These are phyloP conservation scores for Lophura nycthemera DNA, from an alignment of 2,113 vertebrate genomes.

Conservation along the genomic window DNA sequence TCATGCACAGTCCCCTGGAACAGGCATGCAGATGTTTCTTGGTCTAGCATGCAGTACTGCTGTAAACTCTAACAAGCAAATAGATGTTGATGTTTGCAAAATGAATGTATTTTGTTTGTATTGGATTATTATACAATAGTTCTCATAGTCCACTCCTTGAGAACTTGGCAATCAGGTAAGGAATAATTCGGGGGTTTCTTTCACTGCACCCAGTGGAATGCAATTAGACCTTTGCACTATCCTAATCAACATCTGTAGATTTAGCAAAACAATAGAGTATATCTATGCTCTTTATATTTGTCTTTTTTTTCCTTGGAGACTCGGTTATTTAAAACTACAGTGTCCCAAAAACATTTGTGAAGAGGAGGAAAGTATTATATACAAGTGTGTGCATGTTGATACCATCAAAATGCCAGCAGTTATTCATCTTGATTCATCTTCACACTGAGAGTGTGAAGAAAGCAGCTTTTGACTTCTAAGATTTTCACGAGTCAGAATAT, in stretches of 20 bases:
- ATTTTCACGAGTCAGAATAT: not conserved
- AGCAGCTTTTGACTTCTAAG: too few relatives aligned
- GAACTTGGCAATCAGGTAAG: not conserved
- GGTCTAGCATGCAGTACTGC: fast-evolving
- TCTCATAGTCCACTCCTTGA: fast-evolving
- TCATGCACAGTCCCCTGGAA: fast-evolving
- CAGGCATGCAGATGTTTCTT: fast-evolving
- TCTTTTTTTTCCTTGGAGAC: not conserved
- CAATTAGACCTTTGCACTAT: not conserved
- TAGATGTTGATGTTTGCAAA: not conserved
- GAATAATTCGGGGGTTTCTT: not conserved
- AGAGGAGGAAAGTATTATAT: not conserved
- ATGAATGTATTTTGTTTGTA: not conserved
- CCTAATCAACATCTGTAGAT: not conserved
- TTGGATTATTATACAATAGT: not conserved
- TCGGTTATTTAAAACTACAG: not conserved
- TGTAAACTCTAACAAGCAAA: not conserved
- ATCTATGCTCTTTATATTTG: fast-evolving
- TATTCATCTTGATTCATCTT: not conserved
- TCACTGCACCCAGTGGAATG: not conserved
- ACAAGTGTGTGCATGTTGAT: not conserved
- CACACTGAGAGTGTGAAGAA: not conserved
- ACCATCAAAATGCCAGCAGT: not conserved
- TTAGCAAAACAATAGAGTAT: not conserved
- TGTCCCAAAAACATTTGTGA: not conserved